Evolutionary conservation across 2,797 vertebrate species (phyloP), one percentile per base, ranked within the genome.

Genomic region (Crotalus adamanteus): DNA sequence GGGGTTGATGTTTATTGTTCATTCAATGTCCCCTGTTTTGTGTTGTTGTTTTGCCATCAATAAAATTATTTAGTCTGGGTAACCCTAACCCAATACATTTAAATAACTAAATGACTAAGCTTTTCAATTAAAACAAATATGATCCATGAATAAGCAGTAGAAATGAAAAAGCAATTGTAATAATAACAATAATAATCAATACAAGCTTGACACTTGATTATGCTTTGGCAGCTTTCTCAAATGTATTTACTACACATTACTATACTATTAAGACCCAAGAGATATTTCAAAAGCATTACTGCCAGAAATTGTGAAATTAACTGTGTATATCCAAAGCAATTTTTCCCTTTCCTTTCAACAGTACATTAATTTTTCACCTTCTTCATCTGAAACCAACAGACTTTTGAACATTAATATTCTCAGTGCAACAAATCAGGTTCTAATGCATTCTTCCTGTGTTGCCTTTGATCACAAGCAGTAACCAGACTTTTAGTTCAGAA

Each of bases 301-400:
- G 55, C 59, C 91, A 93, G 83, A 53, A 93, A 94, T 31, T 92
- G 53, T 89, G 88, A 94, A 94, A 94, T 93, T 94, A 91, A 92
- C 88, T 93, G 55, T 88, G 42, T 93, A 95, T 86, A 95, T 53
- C 87, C 87, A 51, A 20, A 11, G 73, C 42, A 86, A 94, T 94
- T 95, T 55, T 59, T 94, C 87, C 69, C 60, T 65, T 94, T 90
- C 91, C 91, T 63, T 91, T 94, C 91, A 94, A 94, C 42, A 93
- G 11, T 87, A 94, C 73, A 90, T 92, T 94, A 78, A 91, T 88
- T 93, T 95, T 95, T 94, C 51, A 92, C 85, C 37, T 93, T 63
- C n/a, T 5, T 14, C 95, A 93, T 94, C 89, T 89, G 7, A 93
- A 92, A 85, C 61, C n/a, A 91, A 4, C 56, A 92, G 85, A 83